Conservation (phyloP, 2,797 vertebrate species). For the Caiman crocodilus region DNA sequence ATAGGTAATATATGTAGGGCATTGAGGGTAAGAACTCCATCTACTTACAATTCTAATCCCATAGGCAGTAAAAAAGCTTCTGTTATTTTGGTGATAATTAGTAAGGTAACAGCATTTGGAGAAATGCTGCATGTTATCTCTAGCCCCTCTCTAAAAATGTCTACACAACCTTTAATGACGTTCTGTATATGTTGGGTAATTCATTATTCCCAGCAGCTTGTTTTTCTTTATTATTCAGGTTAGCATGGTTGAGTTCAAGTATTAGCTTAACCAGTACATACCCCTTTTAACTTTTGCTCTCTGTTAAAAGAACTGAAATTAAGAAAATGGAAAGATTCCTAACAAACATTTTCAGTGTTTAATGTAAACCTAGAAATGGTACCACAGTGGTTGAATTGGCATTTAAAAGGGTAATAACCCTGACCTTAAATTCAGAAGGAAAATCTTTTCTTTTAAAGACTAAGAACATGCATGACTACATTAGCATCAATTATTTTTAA, state of each 20-base stretch:
- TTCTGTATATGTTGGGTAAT: not conserved
- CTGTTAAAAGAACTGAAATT: slow-evolving; percentile 4
- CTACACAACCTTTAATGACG: not conserved
- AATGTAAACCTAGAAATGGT: slow-evolving; percentile 13
- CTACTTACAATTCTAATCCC: not conserved
- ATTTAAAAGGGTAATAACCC: slow-evolving; percentile 54
- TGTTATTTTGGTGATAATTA: not conserved
- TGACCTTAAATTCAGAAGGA: slow-evolving; percentile 58
- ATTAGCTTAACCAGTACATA: slow-evolving; percentile 19
- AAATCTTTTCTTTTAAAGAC: slow-evolving; percentile 47
- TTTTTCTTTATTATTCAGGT: slow-evolving; percentile 48
- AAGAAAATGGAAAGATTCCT: slow-evolving; percentile 31
- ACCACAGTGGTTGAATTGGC: slow-evolving; percentile 30
- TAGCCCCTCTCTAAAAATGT: not conserved
- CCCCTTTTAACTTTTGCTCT: slow-evolving; percentile 24
- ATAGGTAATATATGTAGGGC: not conserved
- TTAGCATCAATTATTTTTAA: slow-evolving; percentile 57
- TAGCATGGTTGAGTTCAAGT: slow-evolving; percentile 45
- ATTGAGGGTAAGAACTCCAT: not conserved
- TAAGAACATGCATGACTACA: slow-evolving; percentile 24
- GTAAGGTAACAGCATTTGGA: not conserved
- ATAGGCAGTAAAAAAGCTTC: not conserved
- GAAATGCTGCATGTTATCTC: not conserved
- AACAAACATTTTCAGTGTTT: slow-evolving; percentile 41
- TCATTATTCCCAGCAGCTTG: not conserved